Evolutionary conservation across 2,113 vertebrate species (phyloP).

Genomic region (Thamnophis sirtalis): DNA sequence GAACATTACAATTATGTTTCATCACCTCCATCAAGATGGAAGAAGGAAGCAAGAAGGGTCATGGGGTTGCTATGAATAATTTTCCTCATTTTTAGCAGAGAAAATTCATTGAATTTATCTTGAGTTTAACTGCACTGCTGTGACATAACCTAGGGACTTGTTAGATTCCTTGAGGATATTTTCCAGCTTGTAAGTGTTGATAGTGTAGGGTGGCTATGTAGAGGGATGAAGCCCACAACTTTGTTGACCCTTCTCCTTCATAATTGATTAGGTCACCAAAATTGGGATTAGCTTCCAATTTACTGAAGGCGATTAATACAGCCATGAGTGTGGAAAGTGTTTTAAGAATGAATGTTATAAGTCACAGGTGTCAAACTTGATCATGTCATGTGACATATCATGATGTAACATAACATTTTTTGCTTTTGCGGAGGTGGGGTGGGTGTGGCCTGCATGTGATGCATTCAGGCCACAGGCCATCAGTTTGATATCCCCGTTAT

Average conservation of each 20-base stretch:
- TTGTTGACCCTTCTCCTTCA: neutral
- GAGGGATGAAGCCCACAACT: neutral
- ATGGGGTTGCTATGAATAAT: neutral
- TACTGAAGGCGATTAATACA: neutral
- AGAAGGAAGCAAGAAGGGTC: neutral
- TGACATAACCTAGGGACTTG: neutral
- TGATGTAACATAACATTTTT: too few relatives aligned
- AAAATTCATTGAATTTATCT: neutral
- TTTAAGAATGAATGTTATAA: neutral
- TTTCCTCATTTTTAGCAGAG: neutral
- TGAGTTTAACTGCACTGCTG: neutral
- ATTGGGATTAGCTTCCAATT: neutral
- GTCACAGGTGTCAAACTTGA: too few relatives aligned
- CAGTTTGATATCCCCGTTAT: neutral
- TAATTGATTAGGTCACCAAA: neutral
- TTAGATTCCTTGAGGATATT: neutral
- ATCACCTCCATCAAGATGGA: neutral
- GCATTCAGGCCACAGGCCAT: too few relatives aligned
- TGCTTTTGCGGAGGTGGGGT: too few relatives aligned
- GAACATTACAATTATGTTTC: neutral
- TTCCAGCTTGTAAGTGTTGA: neutral
- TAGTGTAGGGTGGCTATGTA: neutral
- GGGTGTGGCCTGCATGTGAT: too few relatives aligned
- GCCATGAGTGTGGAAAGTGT: neutral
- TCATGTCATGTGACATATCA: too few relatives aligned